Evolutionary conservation across 2,888 invertebrate genomes (phyloP).

Genomic region (Belgica antarctica): DNA sequence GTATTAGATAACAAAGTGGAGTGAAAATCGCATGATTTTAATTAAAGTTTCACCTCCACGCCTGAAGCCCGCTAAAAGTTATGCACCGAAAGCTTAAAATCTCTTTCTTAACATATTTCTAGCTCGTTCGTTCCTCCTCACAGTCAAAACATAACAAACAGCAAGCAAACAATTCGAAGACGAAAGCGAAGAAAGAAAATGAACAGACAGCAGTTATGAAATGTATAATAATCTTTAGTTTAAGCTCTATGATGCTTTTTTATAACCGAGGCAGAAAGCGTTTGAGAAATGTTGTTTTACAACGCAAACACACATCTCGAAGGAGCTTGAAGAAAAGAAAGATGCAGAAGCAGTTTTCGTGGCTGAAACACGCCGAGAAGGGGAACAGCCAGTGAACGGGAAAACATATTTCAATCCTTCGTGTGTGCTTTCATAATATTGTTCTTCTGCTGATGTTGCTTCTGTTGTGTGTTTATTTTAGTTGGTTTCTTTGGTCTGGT

Average conservation of each 20-base stretch:
- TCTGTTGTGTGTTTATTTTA: constrained; percentile 11
- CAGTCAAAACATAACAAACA: constrained; percentile 7
- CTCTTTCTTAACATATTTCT: constrained; percentile 1
- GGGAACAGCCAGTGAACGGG: constrained; percentile 11
- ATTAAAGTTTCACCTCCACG: constrained; percentile 25
- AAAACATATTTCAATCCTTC: constrained; percentile 19
- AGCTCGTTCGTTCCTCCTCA: not conserved
- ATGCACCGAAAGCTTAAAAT: constrained; percentile 11
- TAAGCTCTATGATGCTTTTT: constrained; percentile 43
- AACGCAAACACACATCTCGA: not conserved
- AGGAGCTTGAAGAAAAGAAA: not conserved
- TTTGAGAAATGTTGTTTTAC: constrained; percentile 35
- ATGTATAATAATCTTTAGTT: constrained; percentile 43
- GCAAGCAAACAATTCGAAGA: not conserved
- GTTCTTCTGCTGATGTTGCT: constrained; percentile 11
- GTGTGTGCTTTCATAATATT: constrained; percentile 18
- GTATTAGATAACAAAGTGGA: constrained; percentile 23
- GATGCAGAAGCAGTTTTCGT: constrained; percentile 4
- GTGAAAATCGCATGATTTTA: constrained; percentile 16
- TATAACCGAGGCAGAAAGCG: constrained; percentile 35
- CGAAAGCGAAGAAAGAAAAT: not conserved
- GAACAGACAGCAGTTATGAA: constrained; percentile 42
- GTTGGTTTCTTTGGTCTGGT: constrained; percentile 22
- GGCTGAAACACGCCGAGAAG: not conserved
- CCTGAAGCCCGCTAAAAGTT: not conserved